These are phyloP conservation scores for Lithosia quadra DNA, from an alignment of 2,888 invertebrate species.

Conservation along the genomic window DNA sequence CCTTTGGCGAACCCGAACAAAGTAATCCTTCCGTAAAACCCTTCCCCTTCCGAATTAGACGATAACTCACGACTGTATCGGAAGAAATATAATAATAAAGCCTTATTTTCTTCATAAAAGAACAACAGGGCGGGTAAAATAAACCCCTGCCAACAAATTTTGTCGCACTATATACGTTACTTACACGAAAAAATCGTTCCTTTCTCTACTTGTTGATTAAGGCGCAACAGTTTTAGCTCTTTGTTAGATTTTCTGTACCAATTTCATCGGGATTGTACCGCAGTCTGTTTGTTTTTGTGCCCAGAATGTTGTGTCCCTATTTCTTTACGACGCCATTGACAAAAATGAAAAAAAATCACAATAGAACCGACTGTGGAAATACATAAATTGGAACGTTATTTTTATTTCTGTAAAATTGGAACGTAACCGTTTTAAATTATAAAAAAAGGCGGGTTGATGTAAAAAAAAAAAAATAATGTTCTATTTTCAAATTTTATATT, in stretches of 20 bases:
- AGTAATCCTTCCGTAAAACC: neutral
- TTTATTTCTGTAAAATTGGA: neutral
- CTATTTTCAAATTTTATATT: neutral
- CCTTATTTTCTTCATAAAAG: neutral
- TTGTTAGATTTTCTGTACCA: constrained; percentile 50
- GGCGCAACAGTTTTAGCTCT: constrained; percentile 70
- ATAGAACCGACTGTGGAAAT: neutral
- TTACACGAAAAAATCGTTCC: constrained; percentile 23
- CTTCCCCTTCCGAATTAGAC: neutral
- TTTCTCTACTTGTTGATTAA: constrained; percentile 74
- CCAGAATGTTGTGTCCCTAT: neutral
- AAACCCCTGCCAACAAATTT: constrained; percentile 22
- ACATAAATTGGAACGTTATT: neutral
- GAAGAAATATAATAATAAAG: neutral
- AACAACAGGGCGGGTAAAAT: neutral
- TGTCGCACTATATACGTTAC: constrained; percentile 14
- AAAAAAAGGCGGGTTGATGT: constrained; percentile 17
- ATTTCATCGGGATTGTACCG: constrained; percentile 17
- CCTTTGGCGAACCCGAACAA: neutral
- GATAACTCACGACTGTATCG: constrained; percentile 1
- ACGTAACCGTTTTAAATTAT: neutral
- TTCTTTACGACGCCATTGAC: constrained; percentile 2
- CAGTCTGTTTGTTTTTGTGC: neutral
- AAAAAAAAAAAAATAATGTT: neutral
- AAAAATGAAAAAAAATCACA: neutral